Base-by-base conservation (phyloP, 2,888 invertebrate species). In the Aethes cnicana region DNA sequence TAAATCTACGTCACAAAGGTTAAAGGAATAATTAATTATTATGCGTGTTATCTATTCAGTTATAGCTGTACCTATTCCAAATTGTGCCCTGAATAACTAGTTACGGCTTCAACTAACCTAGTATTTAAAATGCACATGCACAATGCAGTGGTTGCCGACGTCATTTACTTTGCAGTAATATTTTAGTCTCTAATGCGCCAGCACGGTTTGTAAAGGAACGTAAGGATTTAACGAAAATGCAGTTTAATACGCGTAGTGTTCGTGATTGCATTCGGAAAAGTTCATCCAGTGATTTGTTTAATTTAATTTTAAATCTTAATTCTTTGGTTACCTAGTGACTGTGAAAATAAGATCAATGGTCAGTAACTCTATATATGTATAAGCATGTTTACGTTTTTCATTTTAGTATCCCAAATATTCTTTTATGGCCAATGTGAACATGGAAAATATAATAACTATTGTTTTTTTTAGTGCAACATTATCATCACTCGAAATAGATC, bases 121-220 rank as follows among this genome's bases (percentile, higher is more conserved):
- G 83, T 84, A 84, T 85, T 86, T 84, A 81, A 80, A 85, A 84
- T 81, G 78, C 78, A 84, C 80, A 81, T 83, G 81, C 75, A 86
- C 84, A 84, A 84, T 89, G 88, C 88, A 76, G 88, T 73, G 68
- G 78, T 85, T 80, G 81, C 68, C 84, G 81, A 88, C 88, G 88
- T 88, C 88, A 87, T 82, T 69, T 82, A 78, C 69, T 84, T 88
- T 89, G 88, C 88, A 89, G 88, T 88, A 77, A 81, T 83, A 86
- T 81, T 87, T 87, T 82, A 72, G 81, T 85, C 72, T 78, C 83
- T 84, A 87, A 83, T 85, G 87, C 86, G 86, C 81, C 72, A 77
- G 76, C 81, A 87, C 86, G 84, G 73, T 64, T 82, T 64, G 66
- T 77, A 75, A 76, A 76, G 74, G 74, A 76, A 74, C 63, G 64